phyloP scores from a whole-genome alignment of 2,113 vertebrate genomes.

The Semicossyphus pulcher region DNA sequence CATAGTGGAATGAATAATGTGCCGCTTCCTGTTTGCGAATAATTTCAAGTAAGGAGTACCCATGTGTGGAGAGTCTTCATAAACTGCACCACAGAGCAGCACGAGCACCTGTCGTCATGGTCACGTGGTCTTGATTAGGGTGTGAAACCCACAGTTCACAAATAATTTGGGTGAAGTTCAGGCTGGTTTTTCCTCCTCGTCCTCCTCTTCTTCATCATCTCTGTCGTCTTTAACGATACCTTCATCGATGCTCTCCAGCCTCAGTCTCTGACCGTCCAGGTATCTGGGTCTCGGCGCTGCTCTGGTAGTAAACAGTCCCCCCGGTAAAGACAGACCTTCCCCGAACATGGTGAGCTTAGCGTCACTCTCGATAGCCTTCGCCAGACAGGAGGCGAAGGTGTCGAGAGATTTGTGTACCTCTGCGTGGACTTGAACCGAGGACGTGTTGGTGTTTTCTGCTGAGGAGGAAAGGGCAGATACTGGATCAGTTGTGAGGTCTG shows the following conservation, averaged over 20 bases:
- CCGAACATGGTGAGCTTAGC: conserved; percentile 95
- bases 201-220: conserved; percentile 67
- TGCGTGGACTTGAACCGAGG: conserved; percentile 87
- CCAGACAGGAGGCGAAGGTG: conserved; percentile 91
- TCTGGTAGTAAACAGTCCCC: conserved; percentile 76
- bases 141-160: not conserved
- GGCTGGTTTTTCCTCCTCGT: conserved; percentile 55
- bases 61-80: conserved; percentile 10
- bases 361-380: conserved; percentile 93
- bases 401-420: conserved; percentile 93
- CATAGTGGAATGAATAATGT: conserved; percentile 46
- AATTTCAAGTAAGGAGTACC: conserved; percentile 55
- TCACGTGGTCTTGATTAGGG: not conserved
- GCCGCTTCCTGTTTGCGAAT: conserved; percentile 34
- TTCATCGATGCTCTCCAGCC: conserved; percentile 96
- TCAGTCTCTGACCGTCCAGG: conserved; percentile 87
- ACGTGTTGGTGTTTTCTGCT: conserved; percentile 71
- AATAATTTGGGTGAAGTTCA: conserved; percentile 5
- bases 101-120: not conserved
- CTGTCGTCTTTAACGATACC: conserved; percentile 86
- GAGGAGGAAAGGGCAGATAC: not conserved
- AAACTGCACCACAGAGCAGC: not conserved
- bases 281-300: conserved; percentile 80
- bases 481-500: not conserved
- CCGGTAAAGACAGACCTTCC: conserved; percentile 82